A percentile compares a stretch with the other conserved stretches of the same genome.
Conservation (phyloP, 2,888 invertebrate species). For the Blera fallax region DNA sequence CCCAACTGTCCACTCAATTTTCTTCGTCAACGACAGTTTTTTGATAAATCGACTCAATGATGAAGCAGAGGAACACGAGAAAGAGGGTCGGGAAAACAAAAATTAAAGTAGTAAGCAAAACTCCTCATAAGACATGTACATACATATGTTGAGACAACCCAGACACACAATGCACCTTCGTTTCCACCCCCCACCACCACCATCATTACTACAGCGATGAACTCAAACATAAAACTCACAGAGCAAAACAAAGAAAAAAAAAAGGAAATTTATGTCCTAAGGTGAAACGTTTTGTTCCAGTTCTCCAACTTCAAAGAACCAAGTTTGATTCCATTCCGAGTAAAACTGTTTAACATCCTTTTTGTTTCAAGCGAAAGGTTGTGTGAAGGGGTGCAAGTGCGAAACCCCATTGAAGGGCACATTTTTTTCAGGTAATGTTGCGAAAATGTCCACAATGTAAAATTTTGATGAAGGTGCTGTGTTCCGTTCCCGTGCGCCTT, state of each 20-base stretch:
- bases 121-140: constrained; percentile 27
- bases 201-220: not conserved
- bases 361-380: constrained; percentile 16
- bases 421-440: constrained; percentile 38
- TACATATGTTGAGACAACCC: constrained; percentile 38
- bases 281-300: constrained; percentile 34
- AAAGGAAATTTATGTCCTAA: constrained; percentile 20
- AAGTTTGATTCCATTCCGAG: constrained; percentile 33
- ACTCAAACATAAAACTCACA: not conserved
- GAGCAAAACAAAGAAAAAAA: not conserved
- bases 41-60: constrained; percentile 40
- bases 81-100: not conserved
- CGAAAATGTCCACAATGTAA: constrained; percentile 59
- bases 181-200: not conserved
- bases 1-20: not conserved
- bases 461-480: constrained; percentile 45
- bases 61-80: constrained; percentile 7
- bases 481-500: not conserved
- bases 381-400: not conserved
- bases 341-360: constrained; percentile 38
- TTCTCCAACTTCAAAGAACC: not conserved
- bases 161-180: constrained; percentile 30
- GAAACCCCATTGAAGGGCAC: not conserved
- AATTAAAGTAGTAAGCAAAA: constrained; percentile 33
- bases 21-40: not conserved